Evolutionary conservation across 2,113 vertebrate genomes (phyloP).

Genomic region (Bucco capensis): DNA sequence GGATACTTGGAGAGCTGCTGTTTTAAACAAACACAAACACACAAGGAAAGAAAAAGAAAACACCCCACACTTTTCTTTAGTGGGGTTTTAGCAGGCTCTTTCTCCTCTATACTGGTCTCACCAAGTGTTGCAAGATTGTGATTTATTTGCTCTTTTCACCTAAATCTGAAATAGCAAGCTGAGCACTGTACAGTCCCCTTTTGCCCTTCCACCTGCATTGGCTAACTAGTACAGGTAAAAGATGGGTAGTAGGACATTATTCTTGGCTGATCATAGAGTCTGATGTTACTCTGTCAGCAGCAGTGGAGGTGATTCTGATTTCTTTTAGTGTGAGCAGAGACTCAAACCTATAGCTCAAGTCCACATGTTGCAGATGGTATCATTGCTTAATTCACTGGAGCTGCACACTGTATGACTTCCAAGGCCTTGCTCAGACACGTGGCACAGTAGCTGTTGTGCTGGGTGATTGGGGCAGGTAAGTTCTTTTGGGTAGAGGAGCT

Average conservation of each 20-base stretch:
- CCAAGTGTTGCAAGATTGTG: background rate
- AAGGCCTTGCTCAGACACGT: accelerated
- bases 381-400: too few relatives aligned
- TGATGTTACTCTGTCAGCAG: background rate
- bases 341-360: too few relatives aligned
- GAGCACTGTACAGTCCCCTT: background rate
- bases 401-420: background rate
- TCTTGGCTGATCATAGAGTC: background rate
- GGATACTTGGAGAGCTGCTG: background rate
- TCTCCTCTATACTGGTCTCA: background rate
- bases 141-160: background rate
- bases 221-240: background rate
- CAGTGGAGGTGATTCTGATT: too few relatives aligned
- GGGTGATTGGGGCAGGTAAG: background rate
- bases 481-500: background rate
- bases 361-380: background rate
- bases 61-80: accelerated
- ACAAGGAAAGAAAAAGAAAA: background rate
- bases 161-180: background rate
- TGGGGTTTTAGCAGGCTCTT: background rate
- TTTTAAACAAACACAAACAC: background rate
- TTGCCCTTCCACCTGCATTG: background rate
- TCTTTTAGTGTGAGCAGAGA: background rate
- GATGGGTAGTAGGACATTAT: background rate
- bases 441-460: accelerated